phyloP scores from a whole-genome alignment of 2,888 invertebrate species.

The Caenorhabditis becei region DNA sequence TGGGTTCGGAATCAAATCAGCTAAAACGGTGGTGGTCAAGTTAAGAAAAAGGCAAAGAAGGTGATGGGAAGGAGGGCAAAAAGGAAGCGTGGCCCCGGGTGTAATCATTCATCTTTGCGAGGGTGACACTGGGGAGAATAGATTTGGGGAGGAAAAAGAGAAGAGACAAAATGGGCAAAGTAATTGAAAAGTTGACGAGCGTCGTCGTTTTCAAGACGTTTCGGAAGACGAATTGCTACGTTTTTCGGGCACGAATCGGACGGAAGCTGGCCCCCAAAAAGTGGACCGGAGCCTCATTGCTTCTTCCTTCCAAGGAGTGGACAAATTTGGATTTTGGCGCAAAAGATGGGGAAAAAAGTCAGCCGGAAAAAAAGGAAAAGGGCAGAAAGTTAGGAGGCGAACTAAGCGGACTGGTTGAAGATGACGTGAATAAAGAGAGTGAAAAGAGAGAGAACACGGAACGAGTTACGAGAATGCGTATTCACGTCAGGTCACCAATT shows the following conservation, averaged over 20 bases:
- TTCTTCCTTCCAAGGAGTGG: not conserved
- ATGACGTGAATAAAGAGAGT: constrained; percentile 33
- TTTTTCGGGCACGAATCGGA: constrained; percentile 33
- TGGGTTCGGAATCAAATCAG: constrained; percentile 20
- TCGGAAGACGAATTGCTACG: constrained; percentile 55
- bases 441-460: not conserved
- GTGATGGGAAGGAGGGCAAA: constrained; percentile 32
- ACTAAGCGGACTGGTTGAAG: constrained; percentile 32
- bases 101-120: constrained; percentile 58
- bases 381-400: constrained; percentile 42
- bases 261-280: constrained; percentile 33
- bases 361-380: constrained; percentile 26
- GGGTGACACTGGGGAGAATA: constrained; percentile 58
- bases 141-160: constrained; percentile 44
- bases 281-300: constrained; percentile 23
- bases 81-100: constrained; percentile 54
- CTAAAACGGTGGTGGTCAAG: not conserved
- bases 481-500: not conserved
- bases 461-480: not conserved
- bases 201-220: constrained; percentile 58
- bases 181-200: constrained; percentile 63
- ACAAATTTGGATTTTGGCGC: constrained; percentile 40
- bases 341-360: constrained; percentile 30
- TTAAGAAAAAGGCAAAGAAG: not conserved
- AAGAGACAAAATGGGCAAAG: constrained; percentile 52